phyloP scores from a whole-genome alignment of 2,797 vertebrate species.

The Acrossocheilus wenchowensis region DNA sequence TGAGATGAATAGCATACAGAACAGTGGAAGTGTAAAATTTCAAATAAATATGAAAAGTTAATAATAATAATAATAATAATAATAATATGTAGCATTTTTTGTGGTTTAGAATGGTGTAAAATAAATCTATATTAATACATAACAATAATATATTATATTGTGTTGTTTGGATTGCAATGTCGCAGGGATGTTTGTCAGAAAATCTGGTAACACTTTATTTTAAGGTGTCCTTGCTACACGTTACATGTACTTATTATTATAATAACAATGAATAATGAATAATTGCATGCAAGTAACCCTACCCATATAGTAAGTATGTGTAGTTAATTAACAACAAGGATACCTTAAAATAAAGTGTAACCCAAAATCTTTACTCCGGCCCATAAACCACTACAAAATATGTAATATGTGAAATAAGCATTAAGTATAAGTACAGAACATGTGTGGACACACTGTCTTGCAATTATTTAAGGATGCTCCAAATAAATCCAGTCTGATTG shows the following conservation, averaged over 20 bases:
- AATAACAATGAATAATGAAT: too few relatives aligned
- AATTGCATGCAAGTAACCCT: too few relatives aligned
- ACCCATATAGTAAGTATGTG: too few relatives aligned
- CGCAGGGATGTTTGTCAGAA: not conserved
- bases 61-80: too few relatives aligned
- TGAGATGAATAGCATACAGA: not conserved
- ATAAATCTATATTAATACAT: too few relatives aligned
- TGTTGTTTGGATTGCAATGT: not conserved
- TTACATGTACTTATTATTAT: too few relatives aligned
- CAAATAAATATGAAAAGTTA: not conserved
- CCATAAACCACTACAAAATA: not conserved
- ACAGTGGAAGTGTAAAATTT: not conserved
- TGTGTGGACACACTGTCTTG: not conserved
- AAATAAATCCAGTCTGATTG: not conserved
- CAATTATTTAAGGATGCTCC: not conserved
- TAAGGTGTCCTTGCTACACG: too few relatives aligned
- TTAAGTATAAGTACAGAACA: not conserved
- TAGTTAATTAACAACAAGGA: too few relatives aligned
- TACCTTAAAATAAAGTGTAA: not conserved
- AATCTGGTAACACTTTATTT: too few relatives aligned
- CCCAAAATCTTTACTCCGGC: not conserved
- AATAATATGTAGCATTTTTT: too few relatives aligned
- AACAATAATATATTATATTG: too few relatives aligned
- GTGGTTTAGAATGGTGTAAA: not conserved
- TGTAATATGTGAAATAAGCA: not conserved